Evolutionary conservation across 2,888 invertebrate species (phyloP), one percentile per base, ranked within the genome.

Genomic region (Sminthurides aquaticus): DNA sequence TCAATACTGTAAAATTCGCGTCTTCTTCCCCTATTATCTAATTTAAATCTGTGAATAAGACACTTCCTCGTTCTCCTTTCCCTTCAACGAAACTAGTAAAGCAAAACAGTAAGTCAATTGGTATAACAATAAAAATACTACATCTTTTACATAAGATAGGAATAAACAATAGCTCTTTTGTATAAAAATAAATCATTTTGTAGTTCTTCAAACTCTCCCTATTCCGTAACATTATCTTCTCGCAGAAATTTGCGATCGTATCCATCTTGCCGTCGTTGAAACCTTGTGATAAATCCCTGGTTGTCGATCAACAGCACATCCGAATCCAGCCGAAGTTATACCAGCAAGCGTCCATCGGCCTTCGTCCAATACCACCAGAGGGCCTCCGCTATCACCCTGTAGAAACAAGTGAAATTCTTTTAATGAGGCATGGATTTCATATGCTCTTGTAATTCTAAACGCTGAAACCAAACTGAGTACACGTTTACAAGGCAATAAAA

Each of bases 281-380:
- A 91, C 86, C 76, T 88, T 88, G 78, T 91, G 90, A 79, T 91
- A 91, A 74, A 91, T 91, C 29, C 90, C 90, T 0, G 91, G 90
- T 78, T 91, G 91, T 76, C 88, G 87, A 76, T 89, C 87, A 18
- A 90, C 88, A 22, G 59, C 60, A 76, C 90, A 91, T 57, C 90
- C 90, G 77, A 90, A 91, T 3, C 91, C 91, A 0, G 90, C 90
- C 27, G 90, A 90, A 0, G 89, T 90, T 69, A 91, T 90, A 18
- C 91, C 91, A 3, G 86, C 88, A 15, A 91, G 79, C 64, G 87
- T 87, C 83, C 87, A 91, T 2, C 87, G 81, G 0, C 87, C 89
- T 48, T 77, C 76, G 72, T 87, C 85, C 59, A 85, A 79, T 0
- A 90, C 84, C 20, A 71, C 77, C 26, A 79, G 79, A 0, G 90